These are phyloP conservation scores for Ephestia elutella DNA, from an alignment of 1,140 invertebrate species.

Conservation along the genomic window DNA sequence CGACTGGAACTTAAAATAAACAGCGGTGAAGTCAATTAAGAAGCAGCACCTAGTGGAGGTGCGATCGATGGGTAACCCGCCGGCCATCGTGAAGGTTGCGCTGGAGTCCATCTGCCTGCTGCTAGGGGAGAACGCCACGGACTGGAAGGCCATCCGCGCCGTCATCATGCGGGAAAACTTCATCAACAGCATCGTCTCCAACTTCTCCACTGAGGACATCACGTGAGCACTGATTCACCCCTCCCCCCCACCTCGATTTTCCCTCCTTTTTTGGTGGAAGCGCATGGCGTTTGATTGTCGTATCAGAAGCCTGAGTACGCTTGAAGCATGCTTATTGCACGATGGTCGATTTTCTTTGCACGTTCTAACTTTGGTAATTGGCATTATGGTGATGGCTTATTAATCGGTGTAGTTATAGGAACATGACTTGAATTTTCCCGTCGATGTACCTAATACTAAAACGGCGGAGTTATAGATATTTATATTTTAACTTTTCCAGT, in stretches of 20 bases:
- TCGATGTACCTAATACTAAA: not conserved
- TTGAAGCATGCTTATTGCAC: conserved; percentile 39
- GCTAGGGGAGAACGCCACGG: conserved; percentile 96
- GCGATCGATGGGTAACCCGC: conserved; percentile 98
- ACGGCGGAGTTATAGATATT: too few relatives aligned
- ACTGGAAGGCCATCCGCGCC: conserved; percentile 98
- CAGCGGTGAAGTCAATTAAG: conserved; percentile 99
- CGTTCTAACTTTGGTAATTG: conserved; percentile 16
- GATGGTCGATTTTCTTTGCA: conserved; percentile 21
- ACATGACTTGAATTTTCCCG: not conserved
- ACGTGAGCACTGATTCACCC: conserved; percentile 83
- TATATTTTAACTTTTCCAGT: too few relatives aligned
- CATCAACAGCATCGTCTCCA: conserved; percentile 98
- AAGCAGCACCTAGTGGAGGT: conserved; percentile 99
- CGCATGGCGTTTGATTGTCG: not conserved
- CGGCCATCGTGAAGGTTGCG: conserved; percentile 96
- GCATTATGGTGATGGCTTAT: conserved; percentile 23
- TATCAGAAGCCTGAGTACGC: conserved; percentile 12
- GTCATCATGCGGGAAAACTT: conserved; percentile 99
- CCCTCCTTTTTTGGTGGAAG: conserved; percentile 3
- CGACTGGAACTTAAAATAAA: conserved; percentile 26
- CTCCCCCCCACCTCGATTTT: conserved; percentile 10
- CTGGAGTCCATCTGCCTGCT: conserved; percentile 99
- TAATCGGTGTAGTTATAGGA: not conserved
- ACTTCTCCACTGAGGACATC: conserved; percentile 98